Conservation (phyloP, 2,797 vertebrate genomes). For the Girardinus metallicus region DNA sequence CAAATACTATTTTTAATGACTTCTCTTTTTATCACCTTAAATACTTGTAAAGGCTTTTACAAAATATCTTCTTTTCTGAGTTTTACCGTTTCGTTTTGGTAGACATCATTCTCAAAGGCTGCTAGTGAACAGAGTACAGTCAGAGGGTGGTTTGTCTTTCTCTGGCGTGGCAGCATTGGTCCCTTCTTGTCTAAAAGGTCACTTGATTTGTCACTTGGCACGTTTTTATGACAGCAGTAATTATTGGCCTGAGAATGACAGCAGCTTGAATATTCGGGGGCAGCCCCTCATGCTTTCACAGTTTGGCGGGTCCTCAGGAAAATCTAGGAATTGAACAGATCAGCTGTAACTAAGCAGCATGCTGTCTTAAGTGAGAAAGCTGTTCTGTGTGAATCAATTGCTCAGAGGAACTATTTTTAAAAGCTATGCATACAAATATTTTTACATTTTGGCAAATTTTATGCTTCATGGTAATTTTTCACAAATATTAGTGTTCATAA, state of each 20-base stretch:
- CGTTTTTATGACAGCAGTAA: constrained; percentile 4
- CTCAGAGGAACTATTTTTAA: background rate
- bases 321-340: background rate
- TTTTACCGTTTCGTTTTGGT: background rate
- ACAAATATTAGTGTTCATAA: background rate
- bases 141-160: background rate
- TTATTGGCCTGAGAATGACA: constrained; percentile 4
- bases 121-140: background rate
- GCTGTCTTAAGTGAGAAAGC: background rate
- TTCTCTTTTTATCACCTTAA: background rate
- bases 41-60: background rate
- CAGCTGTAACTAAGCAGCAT: background rate
- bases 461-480: too few species aligned
- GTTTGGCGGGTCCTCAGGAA: background rate
- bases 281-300: constrained; percentile 5
- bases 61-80: background rate
- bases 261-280: constrained; percentile 5
- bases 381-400: background rate
- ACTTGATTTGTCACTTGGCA: constrained; percentile 9
- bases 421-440: background rate
- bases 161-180: background rate
- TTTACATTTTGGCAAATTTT: background rate
- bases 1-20: background rate
- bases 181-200: constrained; percentile 6
- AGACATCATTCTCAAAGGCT: background rate